A percentile compares a stretch with the other conserved stretches of the same genome.
These are phyloP conservation scores for Rhinatrema bivittatum DNA, from an alignment of 2,797 vertebrate genomes.

Conservation along the genomic window DNA sequence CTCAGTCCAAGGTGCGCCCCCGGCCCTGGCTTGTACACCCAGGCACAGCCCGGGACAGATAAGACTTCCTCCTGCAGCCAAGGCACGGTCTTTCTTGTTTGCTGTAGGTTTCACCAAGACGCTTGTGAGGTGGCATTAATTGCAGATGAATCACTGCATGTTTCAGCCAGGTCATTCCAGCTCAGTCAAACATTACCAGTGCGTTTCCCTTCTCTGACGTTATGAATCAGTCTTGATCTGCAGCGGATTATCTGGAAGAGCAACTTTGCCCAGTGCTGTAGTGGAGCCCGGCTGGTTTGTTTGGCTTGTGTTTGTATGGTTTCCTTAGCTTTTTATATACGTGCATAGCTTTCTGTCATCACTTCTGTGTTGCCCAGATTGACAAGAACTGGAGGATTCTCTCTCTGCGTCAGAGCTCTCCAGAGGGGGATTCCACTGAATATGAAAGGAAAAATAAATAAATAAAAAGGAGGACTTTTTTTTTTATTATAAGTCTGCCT, in stretches of 20 bases:
- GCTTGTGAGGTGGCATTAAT: not conserved
- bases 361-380: no score
- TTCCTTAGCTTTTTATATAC: no score
- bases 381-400: no score
- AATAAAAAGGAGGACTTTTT: no score
- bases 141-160: not conserved
- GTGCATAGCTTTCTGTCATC: no score
- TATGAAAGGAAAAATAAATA: no score
- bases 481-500: no score
- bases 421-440: no score
- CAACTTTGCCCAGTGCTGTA: conserved; percentile 6
- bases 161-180: accelerated
- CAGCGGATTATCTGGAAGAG: conserved; percentile 22
- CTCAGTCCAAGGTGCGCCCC: not conserved
- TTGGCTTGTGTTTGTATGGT: no score
- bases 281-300: no score
- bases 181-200: not conserved
- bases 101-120: not conserved
- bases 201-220: not conserved
- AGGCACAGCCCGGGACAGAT: not conserved
- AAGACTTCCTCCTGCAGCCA: no score
- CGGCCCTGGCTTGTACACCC: conserved; percentile 10
- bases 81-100: not conserved
- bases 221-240: conserved; percentile 4
- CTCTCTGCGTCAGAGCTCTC: no score